Evolutionary conservation across 2,113 vertebrate species (phyloP).

Genomic region (Rhynchomys soricoides): DNA sequence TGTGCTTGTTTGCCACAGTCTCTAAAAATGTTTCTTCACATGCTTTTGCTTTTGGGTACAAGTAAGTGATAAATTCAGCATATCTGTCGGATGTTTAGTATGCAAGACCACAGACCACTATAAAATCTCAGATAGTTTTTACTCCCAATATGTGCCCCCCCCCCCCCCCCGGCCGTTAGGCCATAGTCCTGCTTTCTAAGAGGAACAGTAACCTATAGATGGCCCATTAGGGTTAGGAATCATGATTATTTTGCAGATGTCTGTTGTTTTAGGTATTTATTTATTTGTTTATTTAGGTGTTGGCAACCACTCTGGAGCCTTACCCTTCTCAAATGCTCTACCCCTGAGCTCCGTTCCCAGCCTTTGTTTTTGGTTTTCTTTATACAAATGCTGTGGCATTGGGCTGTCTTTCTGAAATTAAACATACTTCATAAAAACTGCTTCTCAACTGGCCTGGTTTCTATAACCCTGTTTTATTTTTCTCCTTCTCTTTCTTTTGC

Average conservation of each 20-base stretch:
- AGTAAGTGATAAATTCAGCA: neutral
- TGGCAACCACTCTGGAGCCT: neutral
- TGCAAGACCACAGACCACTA: neutral
- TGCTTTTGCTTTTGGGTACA: neutral
- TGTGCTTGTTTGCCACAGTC: neutral
- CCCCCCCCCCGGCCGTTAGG: neutral
- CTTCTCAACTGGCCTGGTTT: neutral
- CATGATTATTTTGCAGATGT: neutral
- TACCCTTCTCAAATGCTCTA: neutral
- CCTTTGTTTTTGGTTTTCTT: neutral
- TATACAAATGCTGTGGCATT: neutral
- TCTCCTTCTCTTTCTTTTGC: neutral
- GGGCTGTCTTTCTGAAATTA: slow-evolving; percentile 10
- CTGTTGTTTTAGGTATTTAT: neutral
- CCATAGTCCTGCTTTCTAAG: neutral
- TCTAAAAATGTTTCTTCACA: neutral
- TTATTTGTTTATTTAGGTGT: neutral
- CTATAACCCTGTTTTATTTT: neutral
- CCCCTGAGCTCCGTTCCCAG: neutral
- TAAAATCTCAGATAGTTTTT: neutral
- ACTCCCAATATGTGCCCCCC: no score
- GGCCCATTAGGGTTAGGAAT: neutral
- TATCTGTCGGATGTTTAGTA: neutral
- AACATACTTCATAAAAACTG: neutral
- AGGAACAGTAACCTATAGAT: neutral